phyloP scores from a whole-genome alignment of 2,113 vertebrate genomes.

The Otus sunia region DNA sequence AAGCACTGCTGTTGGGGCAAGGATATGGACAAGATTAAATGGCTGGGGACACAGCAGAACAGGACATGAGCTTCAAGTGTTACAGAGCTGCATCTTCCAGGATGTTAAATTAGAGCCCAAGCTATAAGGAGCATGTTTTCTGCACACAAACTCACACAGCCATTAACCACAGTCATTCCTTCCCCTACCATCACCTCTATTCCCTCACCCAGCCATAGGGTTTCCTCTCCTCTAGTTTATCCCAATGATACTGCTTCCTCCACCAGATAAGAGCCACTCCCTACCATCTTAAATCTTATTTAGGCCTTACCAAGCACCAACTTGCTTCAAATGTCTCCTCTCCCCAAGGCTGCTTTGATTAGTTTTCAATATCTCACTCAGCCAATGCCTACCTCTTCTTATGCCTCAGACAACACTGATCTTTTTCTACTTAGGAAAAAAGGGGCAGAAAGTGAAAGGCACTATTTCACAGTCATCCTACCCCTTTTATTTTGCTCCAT shows the following conservation, averaged over 20 bases:
- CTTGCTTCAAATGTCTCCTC: not conserved
- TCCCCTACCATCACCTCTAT: too few species aligned
- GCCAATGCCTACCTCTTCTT: not conserved
- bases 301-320: not conserved
- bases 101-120: not conserved
- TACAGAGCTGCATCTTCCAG: not conserved
- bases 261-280: not conserved
- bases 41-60: not conserved
- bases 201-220: not conserved
- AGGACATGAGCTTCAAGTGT: not conserved
- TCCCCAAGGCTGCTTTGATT: not conserved
- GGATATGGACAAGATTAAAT: not conserved
- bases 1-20: not conserved
- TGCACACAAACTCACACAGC: not conserved
- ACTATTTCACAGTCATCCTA: not conserved
- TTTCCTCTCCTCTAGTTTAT: not conserved
- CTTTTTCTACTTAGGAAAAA: not conserved
- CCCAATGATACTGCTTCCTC: not conserved
- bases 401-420: not conserved
- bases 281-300: not conserved
- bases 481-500: not conserved
- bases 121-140: not conserved
- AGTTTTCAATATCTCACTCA: not conserved
- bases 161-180: not conserved
- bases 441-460: not conserved